A percentile compares a stretch with the other conserved stretches of the same genome.
phyloP scores from a whole-genome alignment of 2,888 invertebrate genomes.

The Dilophus febrilis region DNA sequence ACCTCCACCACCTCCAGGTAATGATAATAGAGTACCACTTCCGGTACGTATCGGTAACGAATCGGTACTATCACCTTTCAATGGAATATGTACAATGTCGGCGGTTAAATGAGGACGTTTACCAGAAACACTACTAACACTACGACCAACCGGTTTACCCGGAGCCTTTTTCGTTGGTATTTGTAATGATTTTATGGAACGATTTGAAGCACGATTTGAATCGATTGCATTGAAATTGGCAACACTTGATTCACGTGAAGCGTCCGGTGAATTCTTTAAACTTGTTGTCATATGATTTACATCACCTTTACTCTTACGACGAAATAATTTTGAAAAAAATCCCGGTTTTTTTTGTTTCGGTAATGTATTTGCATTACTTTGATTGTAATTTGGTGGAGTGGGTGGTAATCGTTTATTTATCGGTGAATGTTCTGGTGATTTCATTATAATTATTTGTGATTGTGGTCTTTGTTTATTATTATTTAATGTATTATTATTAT shows the following conservation, averaged over 20 bases:
- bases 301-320: constrained; percentile 36
- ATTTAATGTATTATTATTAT: constrained; percentile 8
- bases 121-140: constrained; percentile 43
- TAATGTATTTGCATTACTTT: constrained; percentile 24
- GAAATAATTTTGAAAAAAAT: constrained; percentile 45
- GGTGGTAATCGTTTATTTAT: constrained; percentile 39
- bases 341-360: constrained; percentile 42
- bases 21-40: constrained; percentile 24
- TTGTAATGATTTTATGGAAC: constrained; percentile 21
- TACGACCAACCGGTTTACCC: constrained; percentile 36
- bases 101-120: constrained; percentile 36
- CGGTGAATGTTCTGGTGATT: constrained; percentile 28
- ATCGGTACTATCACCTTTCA: constrained; percentile 39
- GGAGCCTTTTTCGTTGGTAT: constrained; percentile 28
- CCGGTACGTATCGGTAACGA: constrained; percentile 26
- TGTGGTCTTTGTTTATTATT: constrained; percentile 17
- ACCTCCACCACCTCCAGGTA: constrained; percentile 34
- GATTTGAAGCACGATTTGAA: constrained; percentile 21
- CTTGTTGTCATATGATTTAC: constrained; percentile 12
- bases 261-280: constrained; percentile 6
- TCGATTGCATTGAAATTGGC: constrained; percentile 21
- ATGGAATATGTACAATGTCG: constrained; percentile 46
- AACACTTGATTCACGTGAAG: constrained; percentile 24
- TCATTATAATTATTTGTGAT: constrained; percentile 25
- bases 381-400: constrained; percentile 20